Conservation (phyloP, 2,113 vertebrate genomes). For the Zapus hudsonius region DNA sequence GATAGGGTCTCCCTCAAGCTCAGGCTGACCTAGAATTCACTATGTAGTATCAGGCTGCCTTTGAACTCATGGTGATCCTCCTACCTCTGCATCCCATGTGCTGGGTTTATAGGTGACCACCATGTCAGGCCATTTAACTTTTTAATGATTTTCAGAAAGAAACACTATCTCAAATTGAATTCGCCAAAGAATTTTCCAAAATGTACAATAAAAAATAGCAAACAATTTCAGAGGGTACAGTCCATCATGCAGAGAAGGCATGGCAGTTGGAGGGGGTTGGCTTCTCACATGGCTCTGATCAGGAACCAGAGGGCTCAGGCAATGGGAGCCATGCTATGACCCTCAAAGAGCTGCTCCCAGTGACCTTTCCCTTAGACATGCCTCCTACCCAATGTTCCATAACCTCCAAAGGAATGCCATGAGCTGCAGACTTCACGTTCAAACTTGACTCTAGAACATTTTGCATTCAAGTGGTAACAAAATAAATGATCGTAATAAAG, state of each 20-base stretch:
- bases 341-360: neutral
- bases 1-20: too few relatives aligned
- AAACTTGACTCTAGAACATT: neutral
- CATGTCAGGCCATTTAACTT: neutral
- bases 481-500: neutral
- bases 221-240: neutral
- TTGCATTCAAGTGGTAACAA: neutral
- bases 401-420: neutral
- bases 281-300: neutral
- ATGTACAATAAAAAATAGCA: neutral
- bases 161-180: conserved; percentile 1
- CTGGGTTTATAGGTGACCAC: too few relatives aligned
- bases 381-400: neutral
- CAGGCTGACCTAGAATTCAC: too few relatives aligned
- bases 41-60: too few relatives aligned
- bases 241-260: neutral
- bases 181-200: neutral
- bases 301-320: neutral
- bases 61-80: too few relatives aligned
- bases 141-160: neutral
- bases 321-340: neutral
- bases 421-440: neutral
- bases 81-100: too few relatives aligned
- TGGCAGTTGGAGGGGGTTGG: too few relatives aligned
- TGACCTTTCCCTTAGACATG: neutral